Percentiles rank a stretch among this genome's conserved stretches.
Evolutionary conservation across 2,797 vertebrate genomes (phyloP).

Genomic region (Argentina silus): DNA sequence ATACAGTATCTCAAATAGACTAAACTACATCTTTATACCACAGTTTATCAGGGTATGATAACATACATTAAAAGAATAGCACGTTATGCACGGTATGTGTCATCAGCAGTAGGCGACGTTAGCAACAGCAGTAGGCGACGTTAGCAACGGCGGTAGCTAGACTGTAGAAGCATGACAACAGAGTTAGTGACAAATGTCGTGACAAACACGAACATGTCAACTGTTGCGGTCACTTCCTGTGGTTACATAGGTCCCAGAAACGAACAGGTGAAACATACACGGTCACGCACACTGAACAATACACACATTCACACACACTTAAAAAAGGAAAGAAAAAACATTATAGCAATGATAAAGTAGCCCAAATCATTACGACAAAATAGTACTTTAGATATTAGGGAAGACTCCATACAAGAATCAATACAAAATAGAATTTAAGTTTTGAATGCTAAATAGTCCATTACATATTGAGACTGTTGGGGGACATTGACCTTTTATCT

Average conservation of each 20-base stretch:
- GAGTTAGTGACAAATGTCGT: background rate
- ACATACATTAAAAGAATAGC: background rate
- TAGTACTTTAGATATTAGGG: no score
- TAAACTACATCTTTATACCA: no score
- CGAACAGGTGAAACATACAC: constrained; percentile 7
- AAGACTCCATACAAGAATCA: background rate
- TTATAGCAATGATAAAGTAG: no score
- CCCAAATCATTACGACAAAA: background rate
- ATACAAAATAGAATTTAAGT: background rate
- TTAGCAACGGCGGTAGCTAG: background rate
- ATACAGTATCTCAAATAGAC: no score
- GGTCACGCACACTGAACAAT: background rate
- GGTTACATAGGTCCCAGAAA: constrained; percentile 7
- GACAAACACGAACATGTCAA: background rate
- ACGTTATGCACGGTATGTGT: background rate
- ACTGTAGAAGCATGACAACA: constrained; percentile 4
- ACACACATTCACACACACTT: constrained; percentile 33
- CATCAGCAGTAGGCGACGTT: background rate
- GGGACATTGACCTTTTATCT: no score
- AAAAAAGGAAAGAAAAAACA: background rate
- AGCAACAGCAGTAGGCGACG: no score
- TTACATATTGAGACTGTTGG: no score
- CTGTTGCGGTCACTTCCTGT: background rate
- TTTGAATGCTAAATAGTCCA: background rate
- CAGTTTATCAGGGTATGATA: background rate